A percentile compares a stretch with the other conserved stretches of the same genome.
phyloP scores from a whole-genome alignment of 2,888 invertebrate species.

The Trissoscelio sp. region DNA sequence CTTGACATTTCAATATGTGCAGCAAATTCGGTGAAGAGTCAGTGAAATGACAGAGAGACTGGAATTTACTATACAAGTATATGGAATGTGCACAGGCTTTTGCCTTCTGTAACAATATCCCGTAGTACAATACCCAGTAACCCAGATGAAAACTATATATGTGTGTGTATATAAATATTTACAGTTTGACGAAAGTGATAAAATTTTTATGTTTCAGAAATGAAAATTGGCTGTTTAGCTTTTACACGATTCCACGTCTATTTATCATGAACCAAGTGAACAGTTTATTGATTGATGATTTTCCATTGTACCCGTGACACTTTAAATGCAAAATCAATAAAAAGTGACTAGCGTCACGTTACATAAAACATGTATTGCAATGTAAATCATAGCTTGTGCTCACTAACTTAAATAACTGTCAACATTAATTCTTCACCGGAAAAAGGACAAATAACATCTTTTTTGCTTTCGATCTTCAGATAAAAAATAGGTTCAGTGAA shows the following conservation, averaged over 20 bases:
- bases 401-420: slow-evolving; percentile 31
- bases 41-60: slow-evolving; percentile 4
- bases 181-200: background rate
- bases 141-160: background rate
- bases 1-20: slow-evolving; percentile 21
- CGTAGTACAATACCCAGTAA: no score
- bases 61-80: slow-evolving; percentile 10
- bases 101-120: background rate
- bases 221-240: slow-evolving; percentile 14
- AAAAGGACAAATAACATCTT: slow-evolving; percentile 8
- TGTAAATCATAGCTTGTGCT: slow-evolving; percentile 18
- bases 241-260: background rate
- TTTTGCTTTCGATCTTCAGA: background rate
- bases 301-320: background rate
- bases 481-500: no score
- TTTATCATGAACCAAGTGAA: background rate
- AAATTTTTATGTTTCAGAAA: slow-evolving; percentile 9
- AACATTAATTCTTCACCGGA: background rate
- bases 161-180: background rate
- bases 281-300: slow-evolving; percentile 26
- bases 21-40: slow-evolving; percentile 10
- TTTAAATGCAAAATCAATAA: slow-evolving; percentile 36
- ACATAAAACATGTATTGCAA: background rate
- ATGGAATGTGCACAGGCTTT: background rate
- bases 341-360: slow-evolving; percentile 9